Base-by-base conservation (phyloP, 2,797 vertebrate genomes). In the Tenualosa thibaudeaui region DNA sequence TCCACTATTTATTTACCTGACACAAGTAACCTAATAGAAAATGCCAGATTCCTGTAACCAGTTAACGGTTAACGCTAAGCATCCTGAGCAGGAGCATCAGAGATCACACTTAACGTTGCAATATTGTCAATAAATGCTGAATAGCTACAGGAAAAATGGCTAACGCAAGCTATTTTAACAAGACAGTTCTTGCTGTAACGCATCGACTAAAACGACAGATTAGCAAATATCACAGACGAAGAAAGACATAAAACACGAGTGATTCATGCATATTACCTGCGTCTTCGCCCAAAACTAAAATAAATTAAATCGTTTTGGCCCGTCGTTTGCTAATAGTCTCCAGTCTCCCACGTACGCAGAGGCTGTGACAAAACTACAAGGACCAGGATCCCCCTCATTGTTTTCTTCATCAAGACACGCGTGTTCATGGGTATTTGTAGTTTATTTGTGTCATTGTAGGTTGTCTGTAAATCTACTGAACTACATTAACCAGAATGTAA, bases 401-500 rank as follows among this genome's bases (percentile, higher is more conserved):
- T 86, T 85, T 85, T 85, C 40, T 19, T 78, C 71, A 43, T 78
- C 40, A 1, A 8, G 40, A 46, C 17, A 43, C 71, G 7, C 17
- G 3, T 78, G 40, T 17, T 78, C 2, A 46, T 78, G 71, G 71
- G 71, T 78, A 46, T 31, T 43, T 15, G 71, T 78, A 78, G 71
- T 78, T 78, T 78, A 22, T 15, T 19, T 2, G 37, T n/a, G 17
- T 12, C 15, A 78, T 13, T 78, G 17, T 9, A 51, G 7, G 10
- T 51, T 9, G 7, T 51, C 8, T 78, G 2, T 19, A 1, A 4
- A 22, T 46, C 37, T 19, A 4, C 1, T 84, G 51, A 82, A 95
- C 95, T 90, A 86, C 91, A 89, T 85, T 85, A 88, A 86, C 93
- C 93, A 91, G 84, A 84, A 84, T 81, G 84, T 90, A 60, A 13